phyloP scores from a whole-genome alignment of 2,113 vertebrate genomes.

The Nesogale talazaci region DNA sequence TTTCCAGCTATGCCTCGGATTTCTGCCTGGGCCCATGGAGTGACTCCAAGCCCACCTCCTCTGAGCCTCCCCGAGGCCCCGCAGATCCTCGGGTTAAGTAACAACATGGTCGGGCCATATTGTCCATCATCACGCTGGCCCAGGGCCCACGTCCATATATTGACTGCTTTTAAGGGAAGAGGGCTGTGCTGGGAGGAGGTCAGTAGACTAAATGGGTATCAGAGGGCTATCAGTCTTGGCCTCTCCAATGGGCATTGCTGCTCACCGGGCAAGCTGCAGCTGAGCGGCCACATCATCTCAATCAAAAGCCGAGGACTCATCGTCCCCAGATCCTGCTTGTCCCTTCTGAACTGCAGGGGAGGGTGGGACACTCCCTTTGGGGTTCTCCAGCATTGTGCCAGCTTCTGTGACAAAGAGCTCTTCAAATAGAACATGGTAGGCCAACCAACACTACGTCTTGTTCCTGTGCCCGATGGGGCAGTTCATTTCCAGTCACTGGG shows the following conservation, averaged over 20 bases:
- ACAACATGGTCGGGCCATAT: background rate
- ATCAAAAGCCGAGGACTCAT: background rate
- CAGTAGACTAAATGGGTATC: background rate
- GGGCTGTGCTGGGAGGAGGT: no score
- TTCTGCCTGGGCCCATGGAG: accelerated
- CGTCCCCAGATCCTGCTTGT: background rate
- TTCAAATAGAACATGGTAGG: background rate
- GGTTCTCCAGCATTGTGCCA: background rate
- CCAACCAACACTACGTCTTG: background rate
- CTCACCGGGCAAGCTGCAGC: background rate
- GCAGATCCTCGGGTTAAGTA: background rate
- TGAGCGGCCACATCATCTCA: background rate
- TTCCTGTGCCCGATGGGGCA: no score
- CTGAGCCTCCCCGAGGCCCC: background rate
- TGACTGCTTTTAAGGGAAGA: background rate
- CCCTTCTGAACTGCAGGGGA: background rate
- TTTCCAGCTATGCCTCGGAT: background rate
- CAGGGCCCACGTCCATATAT: background rate
- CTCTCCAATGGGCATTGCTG: background rate
- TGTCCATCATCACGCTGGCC: no score
- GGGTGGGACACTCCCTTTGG: background rate
- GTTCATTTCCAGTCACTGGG: background rate
- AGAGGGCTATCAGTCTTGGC: background rate
- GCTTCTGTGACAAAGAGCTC: background rate
- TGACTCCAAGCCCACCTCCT: background rate